Conservation (phyloP, 1,140 invertebrate genomes). For the Palaemon carinicauda region DNA sequence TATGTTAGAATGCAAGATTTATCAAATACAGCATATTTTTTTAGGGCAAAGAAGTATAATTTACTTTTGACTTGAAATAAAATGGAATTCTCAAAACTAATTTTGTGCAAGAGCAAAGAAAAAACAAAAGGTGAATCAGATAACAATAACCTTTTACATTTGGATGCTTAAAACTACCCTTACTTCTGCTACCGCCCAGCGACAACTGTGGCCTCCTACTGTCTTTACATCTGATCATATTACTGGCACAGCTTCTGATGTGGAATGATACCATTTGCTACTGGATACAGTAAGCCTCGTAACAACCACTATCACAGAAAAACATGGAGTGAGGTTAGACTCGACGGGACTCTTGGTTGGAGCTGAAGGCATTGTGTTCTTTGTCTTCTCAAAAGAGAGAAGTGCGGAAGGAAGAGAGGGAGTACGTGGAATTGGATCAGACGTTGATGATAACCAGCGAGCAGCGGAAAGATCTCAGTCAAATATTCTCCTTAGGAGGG, state of each 20-base stretch:
- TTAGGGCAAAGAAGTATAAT: too few species aligned
- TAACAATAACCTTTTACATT: background rate
- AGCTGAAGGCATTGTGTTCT: background rate
- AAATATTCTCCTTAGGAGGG: background rate
- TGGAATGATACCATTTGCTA: background rate
- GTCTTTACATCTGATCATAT: background rate
- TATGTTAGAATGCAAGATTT: too few species aligned
- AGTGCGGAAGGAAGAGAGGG: background rate
- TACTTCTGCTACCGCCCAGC: background rate
- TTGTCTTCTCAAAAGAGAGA: background rate
- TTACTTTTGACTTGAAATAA: too few species aligned
- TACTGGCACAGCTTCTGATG: background rate
- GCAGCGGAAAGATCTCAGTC: background rate
- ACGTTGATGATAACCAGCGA: background rate
- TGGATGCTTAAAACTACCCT: slow-evolving; percentile 26
- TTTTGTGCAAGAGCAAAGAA: background rate
- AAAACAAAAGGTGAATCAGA: background rate
- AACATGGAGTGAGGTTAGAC: too few species aligned
- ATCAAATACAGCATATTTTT: too few species aligned
- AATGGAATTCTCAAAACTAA: too few species aligned
- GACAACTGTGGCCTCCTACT: slow-evolving; percentile 21
- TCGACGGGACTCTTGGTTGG: too few species aligned
- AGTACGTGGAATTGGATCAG: background rate
- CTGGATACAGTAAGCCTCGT: background rate
- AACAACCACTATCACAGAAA: background rate